phyloP scores from a whole-genome alignment of 2,888 invertebrate genomes.

The Cerceris ruficornis region DNA sequence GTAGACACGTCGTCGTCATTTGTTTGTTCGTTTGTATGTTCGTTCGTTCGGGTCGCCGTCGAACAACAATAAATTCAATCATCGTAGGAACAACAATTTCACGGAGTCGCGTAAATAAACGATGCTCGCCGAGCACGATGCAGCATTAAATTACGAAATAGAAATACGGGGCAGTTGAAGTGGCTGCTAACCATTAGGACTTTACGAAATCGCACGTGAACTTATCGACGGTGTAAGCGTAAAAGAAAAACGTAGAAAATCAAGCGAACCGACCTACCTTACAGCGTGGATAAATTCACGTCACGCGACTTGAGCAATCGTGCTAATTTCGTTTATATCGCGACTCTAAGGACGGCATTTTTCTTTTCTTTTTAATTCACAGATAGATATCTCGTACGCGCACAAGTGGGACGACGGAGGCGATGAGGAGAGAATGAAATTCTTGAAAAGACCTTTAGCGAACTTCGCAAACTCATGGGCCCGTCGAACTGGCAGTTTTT shows the following conservation, averaged over 20 bases:
- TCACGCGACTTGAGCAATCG: background rate
- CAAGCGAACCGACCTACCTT: background rate
- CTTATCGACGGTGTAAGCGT: background rate
- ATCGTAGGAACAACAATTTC: slow-evolving; percentile 71
- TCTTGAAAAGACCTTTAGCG: slow-evolving; percentile 4
- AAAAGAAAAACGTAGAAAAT: background rate
- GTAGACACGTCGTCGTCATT: slow-evolving; percentile 1
- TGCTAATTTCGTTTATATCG: background rate
- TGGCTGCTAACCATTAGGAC: background rate
- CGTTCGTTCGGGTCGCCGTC: slow-evolving; percentile 18
- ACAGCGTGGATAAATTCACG: slow-evolving; percentile 37
- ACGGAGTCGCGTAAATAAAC: slow-evolving; percentile 47
- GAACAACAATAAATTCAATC: slow-evolving; percentile 40
- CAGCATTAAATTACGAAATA: background rate
- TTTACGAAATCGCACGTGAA: background rate
- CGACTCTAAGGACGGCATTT: slow-evolving; percentile 39
- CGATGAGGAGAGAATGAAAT: slow-evolving; percentile 1
- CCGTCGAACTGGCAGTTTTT: too few relatives aligned
- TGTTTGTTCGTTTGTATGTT: slow-evolving; percentile 11
- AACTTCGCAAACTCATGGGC: background rate
- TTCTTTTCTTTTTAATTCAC: slow-evolving; percentile 12
- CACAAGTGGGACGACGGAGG: slow-evolving; percentile 4
- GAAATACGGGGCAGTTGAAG: background rate
- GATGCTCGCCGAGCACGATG: slow-evolving; percentile 40
- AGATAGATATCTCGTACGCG: slow-evolving; percentile 17